Base-by-base conservation (phyloP, 2,797 vertebrate species). In the Scleropages formosus region DNA sequence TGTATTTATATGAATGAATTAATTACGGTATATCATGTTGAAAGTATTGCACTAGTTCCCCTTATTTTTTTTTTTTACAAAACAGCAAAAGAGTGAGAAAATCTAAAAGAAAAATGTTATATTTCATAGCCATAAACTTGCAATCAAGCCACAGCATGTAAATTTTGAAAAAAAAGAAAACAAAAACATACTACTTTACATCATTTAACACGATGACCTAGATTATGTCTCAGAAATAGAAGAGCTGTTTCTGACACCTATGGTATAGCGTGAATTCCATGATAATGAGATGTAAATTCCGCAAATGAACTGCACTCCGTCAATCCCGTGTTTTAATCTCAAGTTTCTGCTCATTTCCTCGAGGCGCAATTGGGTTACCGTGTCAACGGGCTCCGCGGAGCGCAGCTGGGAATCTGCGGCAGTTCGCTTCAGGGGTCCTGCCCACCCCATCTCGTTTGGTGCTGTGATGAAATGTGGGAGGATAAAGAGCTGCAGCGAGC, bases 401-500 rank as follows among this genome's bases (percentile, higher is more conserved):
- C n/a, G 47, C 72, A 76, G 81, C 63, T 31, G 11, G 71, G 72
- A 76, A 53, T 72, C 68, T 47, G 72, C 71, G 77, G 74, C 80
- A 66, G 31, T 76, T 80, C 49, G 65, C 79, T 81, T 78, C 78
- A 62, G 81, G 80, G 77, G 51, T 82, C 74, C 76, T 82, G 78
- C 72, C 60, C 76, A 82, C 78, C 83, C 80, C 73, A 73, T 67
- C 67, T 24, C 63, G 64, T 84, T 79, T 86, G 84, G 89, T 90
- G 81, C 77, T 79, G 80, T 80, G 76, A 82, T 83, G 80, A 81
- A 80, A 84, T 77, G 81, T n/a, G 51, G 78, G 61, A 73, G 76
- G 83, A 85, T 79, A 78, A 81, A 86, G 80, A 82, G 63, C 65
- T 76, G 82, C 66, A 51, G 65, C 4, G 66, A 84, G 82, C 77